These are phyloP conservation scores for Apotomis turbidana DNA, from an alignment of 2,888 invertebrate species.

Conservation along the genomic window DNA sequence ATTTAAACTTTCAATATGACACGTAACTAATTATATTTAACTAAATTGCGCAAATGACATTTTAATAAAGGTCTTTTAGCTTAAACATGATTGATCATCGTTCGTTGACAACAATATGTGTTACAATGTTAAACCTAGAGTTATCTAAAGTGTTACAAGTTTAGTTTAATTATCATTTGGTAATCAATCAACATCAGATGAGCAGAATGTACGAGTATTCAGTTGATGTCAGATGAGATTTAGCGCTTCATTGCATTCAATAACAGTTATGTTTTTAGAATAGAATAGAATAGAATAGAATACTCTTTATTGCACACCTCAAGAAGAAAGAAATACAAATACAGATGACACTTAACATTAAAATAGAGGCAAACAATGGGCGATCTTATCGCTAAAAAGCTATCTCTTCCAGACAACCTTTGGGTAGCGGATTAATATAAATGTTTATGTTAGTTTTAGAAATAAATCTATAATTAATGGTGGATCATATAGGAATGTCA, in stretches of 20 bases:
- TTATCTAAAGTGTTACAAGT: constrained; percentile 32
- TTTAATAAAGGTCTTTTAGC: constrained; percentile 40
- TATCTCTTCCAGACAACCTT: too few relatives aligned
- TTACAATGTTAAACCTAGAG: constrained; percentile 32
- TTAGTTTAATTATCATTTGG: constrained; percentile 27
- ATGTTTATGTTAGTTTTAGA: neutral
- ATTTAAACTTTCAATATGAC: constrained; percentile 17
- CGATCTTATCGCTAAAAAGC: too few relatives aligned
- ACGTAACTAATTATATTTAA: constrained; percentile 18
- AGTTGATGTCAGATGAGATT: neutral
- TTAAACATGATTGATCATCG: constrained; percentile 38
- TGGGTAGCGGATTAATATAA: too few relatives aligned
- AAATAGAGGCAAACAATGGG: too few relatives aligned
- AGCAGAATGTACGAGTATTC: neutral
- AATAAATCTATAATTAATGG: neutral
- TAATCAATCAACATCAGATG: constrained; percentile 35
- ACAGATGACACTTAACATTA: too few relatives aligned
- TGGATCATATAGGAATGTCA: neutral
- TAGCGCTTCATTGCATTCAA: neutral
- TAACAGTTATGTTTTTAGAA: neutral
- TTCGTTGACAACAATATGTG: constrained; percentile 33
- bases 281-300: too few relatives aligned
- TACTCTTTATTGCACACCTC: too few relatives aligned
- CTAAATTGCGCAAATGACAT: constrained; percentile 43
- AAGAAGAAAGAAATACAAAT: too few relatives aligned